These are phyloP conservation scores for Ceyx margarethae DNA, from an alignment of 2,113 vertebrate species.

Conservation along the genomic window DNA sequence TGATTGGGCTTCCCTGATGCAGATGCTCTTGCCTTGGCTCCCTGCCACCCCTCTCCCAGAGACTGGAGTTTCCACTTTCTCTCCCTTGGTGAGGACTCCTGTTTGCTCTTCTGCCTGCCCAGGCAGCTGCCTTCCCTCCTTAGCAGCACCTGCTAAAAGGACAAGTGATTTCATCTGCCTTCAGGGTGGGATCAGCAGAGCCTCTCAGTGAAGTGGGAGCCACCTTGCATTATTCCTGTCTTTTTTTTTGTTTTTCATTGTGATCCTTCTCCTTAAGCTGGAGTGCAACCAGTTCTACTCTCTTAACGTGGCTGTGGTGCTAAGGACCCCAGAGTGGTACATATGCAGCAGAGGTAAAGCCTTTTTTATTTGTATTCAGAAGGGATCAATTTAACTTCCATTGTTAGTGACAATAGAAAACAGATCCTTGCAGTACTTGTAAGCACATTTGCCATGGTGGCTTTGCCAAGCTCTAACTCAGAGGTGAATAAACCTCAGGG, in stretches of 20 bases:
- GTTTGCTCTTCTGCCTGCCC: background rate
- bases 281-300: background rate
- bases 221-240: background rate
- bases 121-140: background rate
- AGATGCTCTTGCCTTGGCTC: slow-evolving; percentile 28
- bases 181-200: slow-evolving; percentile 2
- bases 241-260: background rate
- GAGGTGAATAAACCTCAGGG: background rate
- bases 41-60: background rate
- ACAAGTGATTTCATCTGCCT: background rate
- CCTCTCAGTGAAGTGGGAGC: background rate
- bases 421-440: background rate
- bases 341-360: slow-evolving; percentile 41
- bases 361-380: background rate
- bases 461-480: background rate
- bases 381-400: background rate
- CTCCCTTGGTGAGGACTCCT: background rate
- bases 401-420: background rate
- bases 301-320: background rate
- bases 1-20: slow-evolving; percentile 42
- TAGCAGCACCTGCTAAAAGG: background rate
- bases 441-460: background rate
- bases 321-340: background rate
- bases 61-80: background rate
- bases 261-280: background rate